Evolutionary conservation across 2,888 invertebrate genomes (phyloP), one percentile per base, ranked within the genome.

Genomic region (Tenthredo scrophulariae): DNA sequence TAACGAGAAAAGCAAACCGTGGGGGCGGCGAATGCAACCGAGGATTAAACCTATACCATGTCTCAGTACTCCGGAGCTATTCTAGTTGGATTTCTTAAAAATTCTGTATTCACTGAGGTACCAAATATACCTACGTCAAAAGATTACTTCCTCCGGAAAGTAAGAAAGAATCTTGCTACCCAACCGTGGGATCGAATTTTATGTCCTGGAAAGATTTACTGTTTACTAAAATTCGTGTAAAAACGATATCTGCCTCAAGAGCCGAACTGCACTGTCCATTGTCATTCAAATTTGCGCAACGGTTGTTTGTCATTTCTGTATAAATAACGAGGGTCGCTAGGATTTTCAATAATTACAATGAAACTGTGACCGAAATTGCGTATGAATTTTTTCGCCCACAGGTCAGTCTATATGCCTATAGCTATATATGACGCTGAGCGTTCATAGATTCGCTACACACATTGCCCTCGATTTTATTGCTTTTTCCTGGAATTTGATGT

Each of bases 1-100:
- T 87, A 87, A 87, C 82, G 86, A 85, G 79, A 85, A 65, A 50
- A 83, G 80, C 80, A 62, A 80, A 62, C 80, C 40, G 58, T 33
- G 9, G 62, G 50, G 80, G 62, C 33, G 58, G 62, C 33, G 80
- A 40, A 80, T 80, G 80, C 62, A 62, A 62, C 77, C 54, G 33
- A 26, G 77, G 77, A 77, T 77, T 77, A 50, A n/a, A 29, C 54
- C 26, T 26, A 77, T 77, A 77, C 77, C n/a, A 50, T 62, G 29
- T 58, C 37, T 40, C 22, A 26, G 62, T 80, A 62, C 80, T 80
- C 40, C 40, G 58, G 6, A 40, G 80, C 62, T 62, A 80, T 80
- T 80, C 80, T 37, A 62, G 62, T 40, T 62, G 37, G 26, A 80
- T 80, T 62, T 62, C 58, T 80, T 80, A 37, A 37, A 62, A 80